Evolutionary conservation across 2,888 invertebrate genomes (phyloP).

Genomic region (Dasysyrphus tricinctus): DNA sequence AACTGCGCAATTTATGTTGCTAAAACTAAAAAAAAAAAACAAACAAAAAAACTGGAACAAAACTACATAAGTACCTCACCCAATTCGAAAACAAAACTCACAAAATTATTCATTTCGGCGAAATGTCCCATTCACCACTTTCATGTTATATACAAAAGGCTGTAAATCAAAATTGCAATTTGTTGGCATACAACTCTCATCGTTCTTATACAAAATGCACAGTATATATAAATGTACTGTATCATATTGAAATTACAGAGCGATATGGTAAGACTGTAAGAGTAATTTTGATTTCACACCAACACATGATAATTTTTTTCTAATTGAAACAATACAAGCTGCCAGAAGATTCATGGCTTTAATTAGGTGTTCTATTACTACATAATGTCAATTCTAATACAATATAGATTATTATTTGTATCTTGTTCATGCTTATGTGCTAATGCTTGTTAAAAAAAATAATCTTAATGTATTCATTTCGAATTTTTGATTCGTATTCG

Average conservation of each 20-base stretch:
- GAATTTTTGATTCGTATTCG: not conserved
- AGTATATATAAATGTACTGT: too few species aligned
- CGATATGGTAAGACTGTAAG: not conserved
- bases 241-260: not conserved
- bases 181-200: slow-evolving; percentile 21
- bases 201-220: slow-evolving; percentile 1
- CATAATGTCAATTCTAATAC: slow-evolving; percentile 14
- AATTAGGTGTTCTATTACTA: slow-evolving; percentile 16
- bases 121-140: slow-evolving; percentile 9
- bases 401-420: slow-evolving; percentile 4
- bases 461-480: not conserved
- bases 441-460: slow-evolving; percentile 28
- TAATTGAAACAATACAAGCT: not conserved
- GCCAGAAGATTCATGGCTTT: slow-evolving; percentile 11
- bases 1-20: not conserved
- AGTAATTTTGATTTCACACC: slow-evolving; percentile 8
- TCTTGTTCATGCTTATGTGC: not conserved
- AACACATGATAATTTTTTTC: not conserved
- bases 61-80: slow-evolving; percentile 4
- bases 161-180: slow-evolving; percentile 16
- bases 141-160: slow-evolving; percentile 1
- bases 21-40: not conserved
- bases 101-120: slow-evolving; percentile 12
- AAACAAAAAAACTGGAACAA: slow-evolving; percentile 11
- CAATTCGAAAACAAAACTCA: slow-evolving; percentile 12